Percentiles rank a stretch among this genome's conserved stretches.
Evolutionary conservation across 2,888 invertebrate genomes (phyloP).

Genomic region (Apamea monoglypha): DNA sequence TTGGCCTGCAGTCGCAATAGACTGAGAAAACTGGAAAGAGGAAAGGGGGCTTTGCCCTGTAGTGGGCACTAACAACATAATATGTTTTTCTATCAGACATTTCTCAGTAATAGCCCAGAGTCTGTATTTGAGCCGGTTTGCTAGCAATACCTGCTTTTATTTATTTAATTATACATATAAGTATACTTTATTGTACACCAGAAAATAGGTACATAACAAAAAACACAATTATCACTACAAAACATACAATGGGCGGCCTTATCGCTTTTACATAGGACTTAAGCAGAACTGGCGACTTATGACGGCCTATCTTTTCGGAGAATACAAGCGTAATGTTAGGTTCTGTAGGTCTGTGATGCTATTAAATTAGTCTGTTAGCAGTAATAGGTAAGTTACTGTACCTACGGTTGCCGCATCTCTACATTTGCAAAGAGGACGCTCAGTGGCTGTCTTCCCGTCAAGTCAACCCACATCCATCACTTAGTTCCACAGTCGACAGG

Average conservation of each 20-base stretch:
- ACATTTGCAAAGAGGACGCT: not conserved
- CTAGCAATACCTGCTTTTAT: too few species aligned
- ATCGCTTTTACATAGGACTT: not conserved
- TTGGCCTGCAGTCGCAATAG: not conserved
- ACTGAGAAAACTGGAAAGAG: not conserved
- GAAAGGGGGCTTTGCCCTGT: not conserved
- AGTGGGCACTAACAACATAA: not conserved
- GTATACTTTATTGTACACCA: too few species aligned
- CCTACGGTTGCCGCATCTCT: not conserved
- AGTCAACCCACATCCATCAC: slow-evolving; percentile 35
- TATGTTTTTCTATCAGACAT: not conserved
- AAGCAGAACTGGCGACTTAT: not conserved
- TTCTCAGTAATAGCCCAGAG: not conserved
- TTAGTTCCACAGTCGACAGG: not conserved
- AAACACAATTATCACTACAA: too few species aligned
- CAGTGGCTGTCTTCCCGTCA: slow-evolving; percentile 9
- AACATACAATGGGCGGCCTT: too few species aligned
- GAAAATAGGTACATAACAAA: too few species aligned
- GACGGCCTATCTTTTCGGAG: not conserved
- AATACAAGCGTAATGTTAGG: not conserved
- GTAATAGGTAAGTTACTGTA: not conserved
- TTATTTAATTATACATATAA: too few species aligned
- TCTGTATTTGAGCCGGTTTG: too few species aligned
- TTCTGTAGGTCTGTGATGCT: not conserved
- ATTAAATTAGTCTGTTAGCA: not conserved